These are phyloP conservation scores for Actinia tenebrosa DNA, from an alignment of 64 coral and sea anemone species.

Conservation along the genomic window DNA sequence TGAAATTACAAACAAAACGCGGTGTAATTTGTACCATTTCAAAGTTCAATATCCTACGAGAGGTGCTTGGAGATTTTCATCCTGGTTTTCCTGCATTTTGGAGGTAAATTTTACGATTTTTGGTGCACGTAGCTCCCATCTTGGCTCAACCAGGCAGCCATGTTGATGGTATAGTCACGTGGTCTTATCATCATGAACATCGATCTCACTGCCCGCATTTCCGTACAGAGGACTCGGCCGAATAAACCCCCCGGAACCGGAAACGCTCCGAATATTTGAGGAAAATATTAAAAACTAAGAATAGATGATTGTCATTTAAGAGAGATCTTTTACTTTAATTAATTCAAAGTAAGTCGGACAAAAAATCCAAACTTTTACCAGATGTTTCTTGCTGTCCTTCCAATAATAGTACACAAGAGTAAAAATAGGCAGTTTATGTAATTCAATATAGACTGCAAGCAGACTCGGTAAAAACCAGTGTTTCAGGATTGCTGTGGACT, in stretches of 20 bases:
- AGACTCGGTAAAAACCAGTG: too few species aligned
- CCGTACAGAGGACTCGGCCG: neutral
- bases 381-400: too few species aligned
- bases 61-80: neutral
- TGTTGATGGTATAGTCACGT: constrained; percentile 21
- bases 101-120: neutral
- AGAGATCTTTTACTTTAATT: too few species aligned
- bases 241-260: constrained; percentile 10
- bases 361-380: too few species aligned
- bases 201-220: neutral
- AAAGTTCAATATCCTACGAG: neutral
- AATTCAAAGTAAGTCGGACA: too few species aligned
- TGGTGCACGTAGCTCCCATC: neutral
- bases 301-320: neutral
- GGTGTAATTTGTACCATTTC: neutral
- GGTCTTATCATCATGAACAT: neutral
- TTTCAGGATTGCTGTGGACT: too few species aligned
- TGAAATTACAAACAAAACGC: neutral
- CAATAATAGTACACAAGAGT: too few species aligned
- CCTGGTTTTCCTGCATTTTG: constrained; percentile 5
- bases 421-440: too few species aligned
- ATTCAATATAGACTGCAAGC: too few species aligned
- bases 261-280: neutral
- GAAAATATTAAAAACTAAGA: neutral
- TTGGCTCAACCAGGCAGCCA: constrained; percentile 14